Percentiles rank a stretch among this genome's conserved stretches.
Evolutionary conservation across 1,140 invertebrate species (phyloP).

Genomic region (Heliconius nattereri): DNA sequence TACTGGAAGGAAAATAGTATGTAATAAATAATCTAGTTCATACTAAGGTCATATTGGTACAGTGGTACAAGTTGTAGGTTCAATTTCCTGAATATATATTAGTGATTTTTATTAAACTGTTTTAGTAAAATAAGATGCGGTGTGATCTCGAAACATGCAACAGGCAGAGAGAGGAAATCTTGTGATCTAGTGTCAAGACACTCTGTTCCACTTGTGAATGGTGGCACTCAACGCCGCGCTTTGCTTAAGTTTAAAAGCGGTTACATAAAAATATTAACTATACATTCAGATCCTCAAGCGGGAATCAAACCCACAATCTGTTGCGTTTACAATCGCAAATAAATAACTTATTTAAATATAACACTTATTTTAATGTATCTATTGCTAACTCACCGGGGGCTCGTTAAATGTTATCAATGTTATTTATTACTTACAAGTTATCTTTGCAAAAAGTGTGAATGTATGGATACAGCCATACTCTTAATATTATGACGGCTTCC

Average conservation of each 20-base stretch:
- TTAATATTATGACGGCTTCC: slow-evolving; percentile 79
- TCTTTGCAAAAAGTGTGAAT: slow-evolving; percentile 55
- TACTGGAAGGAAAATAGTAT: background rate
- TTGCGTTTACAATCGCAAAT: background rate
- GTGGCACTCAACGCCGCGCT: no score
- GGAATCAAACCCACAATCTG: no score
- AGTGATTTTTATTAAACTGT: background rate
- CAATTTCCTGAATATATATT: background rate
- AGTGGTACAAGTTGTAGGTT: background rate
- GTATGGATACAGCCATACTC: slow-evolving; percentile 57
- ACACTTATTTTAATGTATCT: slow-evolving; percentile 10
- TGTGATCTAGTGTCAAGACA: no score
- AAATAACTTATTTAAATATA: background rate
- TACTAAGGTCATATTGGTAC: background rate
- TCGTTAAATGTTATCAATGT: slow-evolving; percentile 11
- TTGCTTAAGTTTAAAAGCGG: no score
- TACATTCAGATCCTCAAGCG: no score
- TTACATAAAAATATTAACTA: no score
- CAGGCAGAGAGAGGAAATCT: no score
- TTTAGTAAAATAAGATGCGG: no score
- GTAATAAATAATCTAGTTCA: background rate
- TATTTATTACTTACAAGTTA: slow-evolving; percentile 36
- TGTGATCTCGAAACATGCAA: no score
- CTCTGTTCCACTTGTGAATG: no score
- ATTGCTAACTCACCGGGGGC: slow-evolving; percentile 9